phyloP scores from a whole-genome alignment of 2,888 invertebrate species.

The Eilema caniola region DNA sequence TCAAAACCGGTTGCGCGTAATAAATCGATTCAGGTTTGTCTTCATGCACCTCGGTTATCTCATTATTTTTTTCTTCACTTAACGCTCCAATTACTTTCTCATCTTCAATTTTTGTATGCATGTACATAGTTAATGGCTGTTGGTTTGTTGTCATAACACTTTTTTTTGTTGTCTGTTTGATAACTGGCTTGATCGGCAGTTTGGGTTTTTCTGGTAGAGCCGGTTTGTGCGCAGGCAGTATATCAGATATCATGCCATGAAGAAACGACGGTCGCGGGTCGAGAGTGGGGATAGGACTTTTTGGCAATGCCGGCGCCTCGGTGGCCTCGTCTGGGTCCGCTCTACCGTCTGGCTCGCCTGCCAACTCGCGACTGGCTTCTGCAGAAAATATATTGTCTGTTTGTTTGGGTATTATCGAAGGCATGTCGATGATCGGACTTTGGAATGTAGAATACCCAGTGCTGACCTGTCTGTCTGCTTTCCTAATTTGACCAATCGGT shows the following conservation, averaged over 20 bases:
- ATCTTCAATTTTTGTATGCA: slow-evolving; percentile 78
- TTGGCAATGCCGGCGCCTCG: slow-evolving; percentile 90
- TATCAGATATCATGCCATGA: slow-evolving; percentile 88
- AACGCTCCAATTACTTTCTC: slow-evolving; percentile 62
- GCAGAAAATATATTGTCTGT: slow-evolving; percentile 79
- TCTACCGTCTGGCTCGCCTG: slow-evolving; percentile 95
- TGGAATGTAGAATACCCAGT: slow-evolving; percentile 83
- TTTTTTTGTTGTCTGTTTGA: slow-evolving; percentile 83
- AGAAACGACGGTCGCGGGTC: slow-evolving; percentile 90
- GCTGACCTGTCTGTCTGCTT: slow-evolving; percentile 79
- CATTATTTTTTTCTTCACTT: slow-evolving; percentile 76
- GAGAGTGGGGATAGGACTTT: slow-evolving; percentile 89
- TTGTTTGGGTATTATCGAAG: slow-evolving; percentile 79
- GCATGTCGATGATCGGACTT: slow-evolving; percentile 82
- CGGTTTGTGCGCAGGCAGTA: slow-evolving; percentile 84
- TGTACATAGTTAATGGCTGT: slow-evolving; percentile 84
- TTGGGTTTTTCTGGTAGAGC: slow-evolving; percentile 91
- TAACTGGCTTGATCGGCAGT: slow-evolving; percentile 86
- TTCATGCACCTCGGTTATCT: slow-evolving; percentile 72
- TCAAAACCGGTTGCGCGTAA: slow-evolving; percentile 81
- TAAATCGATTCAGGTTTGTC: slow-evolving; percentile 77
- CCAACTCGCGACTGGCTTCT: slow-evolving; percentile 91
- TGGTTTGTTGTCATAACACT: slow-evolving; percentile 69
- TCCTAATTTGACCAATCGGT: slow-evolving; percentile 77
- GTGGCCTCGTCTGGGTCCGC: slow-evolving; percentile 92